Base-by-base conservation (phyloP, 2,888 invertebrate genomes). In the Stegophylla sp. region DNA sequence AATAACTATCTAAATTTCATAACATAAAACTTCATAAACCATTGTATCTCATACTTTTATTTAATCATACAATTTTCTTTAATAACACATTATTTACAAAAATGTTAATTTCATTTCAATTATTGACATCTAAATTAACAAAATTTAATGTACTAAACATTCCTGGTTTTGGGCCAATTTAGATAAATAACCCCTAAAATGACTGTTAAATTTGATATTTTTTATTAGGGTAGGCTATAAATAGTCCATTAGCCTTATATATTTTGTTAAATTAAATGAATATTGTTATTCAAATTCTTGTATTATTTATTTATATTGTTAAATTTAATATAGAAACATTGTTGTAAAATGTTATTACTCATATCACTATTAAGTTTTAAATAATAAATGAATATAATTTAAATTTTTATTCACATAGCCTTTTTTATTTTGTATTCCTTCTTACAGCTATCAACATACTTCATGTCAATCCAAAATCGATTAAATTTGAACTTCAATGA, bases 111-210 rank as follows among this genome's bases (percentile, higher is more conserved):
- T 56, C 1, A 45, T 45, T 59, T 67, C 45, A 3, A 56, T 67
- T 48, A 79, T 69, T 48, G 20, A 79, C 12, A 10, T 45, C 48
- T 71, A 61, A 79, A 79, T 77, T 71, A 79, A 69, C 79, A 79
- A 48, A 67, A 23, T 26, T 34, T 69, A 71, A 45, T 61, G 17
- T 71, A 76, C 66, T 77, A 45, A 63, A 71, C 79, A 79, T 79
- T 79, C 79, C 79, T 79, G 79, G 79, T 71, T 71, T 79, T 71
- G 69, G 79, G 69, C 79, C 79, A 79, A 79, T 34, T 59, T 67
- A 69, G 59, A 69, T 59, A 17, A 69, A 69, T 77, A 69, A 77
- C 59, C 2, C 15, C 45, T 45, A 69, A 67, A 56, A 20, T 43
- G 56, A 67, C 61, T 45, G 64, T 77, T 45, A 77, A 45, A 59